Evolutionary conservation across 1,140 invertebrate species (phyloP).

Genomic region (Luehdorfia chinensis): DNA sequence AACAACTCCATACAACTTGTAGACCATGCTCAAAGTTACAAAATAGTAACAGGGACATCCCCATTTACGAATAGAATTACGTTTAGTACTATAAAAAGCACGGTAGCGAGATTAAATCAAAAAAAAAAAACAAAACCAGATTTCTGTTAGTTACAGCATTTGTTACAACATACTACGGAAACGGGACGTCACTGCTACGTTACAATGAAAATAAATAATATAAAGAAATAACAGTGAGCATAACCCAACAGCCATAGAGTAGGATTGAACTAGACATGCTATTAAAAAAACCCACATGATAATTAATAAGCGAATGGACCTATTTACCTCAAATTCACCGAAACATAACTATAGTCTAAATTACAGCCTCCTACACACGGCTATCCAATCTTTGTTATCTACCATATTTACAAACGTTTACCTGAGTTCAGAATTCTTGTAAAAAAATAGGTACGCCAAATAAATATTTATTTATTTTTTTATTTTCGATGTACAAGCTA

Average conservation of each 20-base stretch:
- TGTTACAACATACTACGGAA: neutral
- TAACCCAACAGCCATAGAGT: constrained; percentile 25
- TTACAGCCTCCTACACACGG: constrained; percentile 11
- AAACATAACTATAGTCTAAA: constrained; percentile 26
- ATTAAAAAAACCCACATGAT: constrained; percentile 77
- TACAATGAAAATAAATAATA: too few relatives aligned
- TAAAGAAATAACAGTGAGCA: too few relatives aligned
- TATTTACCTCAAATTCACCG: constrained; percentile 24
- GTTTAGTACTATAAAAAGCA: constrained; percentile 9
- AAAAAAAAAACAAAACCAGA: neutral
- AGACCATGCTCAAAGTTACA: constrained; percentile 44
- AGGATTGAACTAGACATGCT: constrained; percentile 52
- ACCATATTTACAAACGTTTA: too few relatives aligned
- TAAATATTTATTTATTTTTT: too few relatives aligned
- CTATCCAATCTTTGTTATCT: too few relatives aligned
- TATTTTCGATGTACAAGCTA: too few relatives aligned
- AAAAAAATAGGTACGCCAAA: too few relatives aligned
- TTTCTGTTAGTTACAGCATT: neutral
- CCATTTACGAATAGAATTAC: too few relatives aligned
- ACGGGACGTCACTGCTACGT: too few relatives aligned
- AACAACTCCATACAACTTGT: constrained; percentile 17
- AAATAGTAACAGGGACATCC: too few relatives aligned
- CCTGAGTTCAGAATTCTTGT: too few relatives aligned
- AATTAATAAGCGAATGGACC: constrained; percentile 49
- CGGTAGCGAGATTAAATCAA: neutral